Base-by-base conservation (phyloP, 2,888 invertebrate genomes). In the Apodemia zela region DNA sequence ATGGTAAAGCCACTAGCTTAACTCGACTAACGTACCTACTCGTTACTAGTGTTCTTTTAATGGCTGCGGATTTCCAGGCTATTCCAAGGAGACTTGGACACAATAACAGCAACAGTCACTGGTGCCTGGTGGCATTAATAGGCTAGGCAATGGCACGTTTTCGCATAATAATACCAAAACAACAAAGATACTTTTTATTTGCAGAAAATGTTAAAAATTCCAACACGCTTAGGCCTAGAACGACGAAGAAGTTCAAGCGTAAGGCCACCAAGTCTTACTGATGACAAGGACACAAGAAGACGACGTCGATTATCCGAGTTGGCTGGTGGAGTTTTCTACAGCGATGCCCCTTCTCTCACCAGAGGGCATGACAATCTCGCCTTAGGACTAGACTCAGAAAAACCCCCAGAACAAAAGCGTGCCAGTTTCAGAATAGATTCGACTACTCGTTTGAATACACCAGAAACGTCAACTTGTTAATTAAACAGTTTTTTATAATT, bases 281-380 rank as follows among this genome's bases (percentile, higher is more conserved):
- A 91, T 72, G 86, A 88, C 75, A 92, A 89, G 73, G 92, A 92
- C 75, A 85, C 85, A 64, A 78, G 89, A 25, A 82, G 92, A 6
- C 79, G 90, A 35, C 84, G 92, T 2, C 79, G 91, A 10, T 82
- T 92, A 18, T 92, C 92, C 8, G 89, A 91, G 69, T 72, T 91
- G 70, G 91, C 92, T 1, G 92, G 92, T 35, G 92, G 92, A 7
- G 87, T 90, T 49, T 92, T 91, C 80, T 92, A 92, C 80, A 89
- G 89, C 74, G 89, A 89, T 68, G 73, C 75, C 7, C 73, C 77
- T 7, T 73, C 79, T 1, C 79, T 84, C 64, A 73, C 81, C 4
- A 75, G 76, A 47, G 87, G 88, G 5, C 74, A 71, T 47, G 89
- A 89, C 73, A 91, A 91, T 75, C 83, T 81, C n/a, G 89, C 84